A percentile compares a stretch with the other conserved stretches of the same genome.
phyloP scores from a whole-genome alignment of 2,113 vertebrate genomes.

The Xiphophorus hellerii region DNA sequence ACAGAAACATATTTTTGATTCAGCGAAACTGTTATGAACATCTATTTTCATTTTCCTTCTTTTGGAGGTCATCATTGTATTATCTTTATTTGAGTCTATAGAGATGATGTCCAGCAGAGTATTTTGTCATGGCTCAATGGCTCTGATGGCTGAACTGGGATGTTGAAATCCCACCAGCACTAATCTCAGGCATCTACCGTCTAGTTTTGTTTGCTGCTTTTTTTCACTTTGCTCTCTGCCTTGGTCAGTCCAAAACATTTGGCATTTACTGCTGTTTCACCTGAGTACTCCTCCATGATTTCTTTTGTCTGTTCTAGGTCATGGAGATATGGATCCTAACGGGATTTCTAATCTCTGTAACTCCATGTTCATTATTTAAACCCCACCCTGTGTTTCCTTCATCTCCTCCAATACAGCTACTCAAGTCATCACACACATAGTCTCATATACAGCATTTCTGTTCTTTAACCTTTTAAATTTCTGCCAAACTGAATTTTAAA shows the following conservation, averaged over 20 bases:
- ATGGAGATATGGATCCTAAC: slow-evolving; percentile 57
- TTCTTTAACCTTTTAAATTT: slow-evolving; percentile 35
- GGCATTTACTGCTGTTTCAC: slow-evolving; percentile 22
- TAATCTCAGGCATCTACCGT: slow-evolving; percentile 1
- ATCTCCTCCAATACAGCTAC: slow-evolving; percentile 17
- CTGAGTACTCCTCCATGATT: slow-evolving; percentile 42
- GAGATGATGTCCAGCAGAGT: not conserved
- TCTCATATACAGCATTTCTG: slow-evolving; percentile 3
- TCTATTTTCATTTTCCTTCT: too few species aligned
- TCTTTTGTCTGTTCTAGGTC: slow-evolving; percentile 36
- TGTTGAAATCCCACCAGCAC: slow-evolving; percentile 8
- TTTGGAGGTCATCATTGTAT: not conserved
- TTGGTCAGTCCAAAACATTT: slow-evolving; percentile 20
- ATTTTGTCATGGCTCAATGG: slow-evolving; percentile 3
- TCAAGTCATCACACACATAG: slow-evolving; percentile 3
- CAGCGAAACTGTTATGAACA: too few species aligned
- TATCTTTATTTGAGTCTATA: not conserved
- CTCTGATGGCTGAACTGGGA: slow-evolving; percentile 18
- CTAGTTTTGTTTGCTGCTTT: slow-evolving; percentile 2
- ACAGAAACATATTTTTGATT: not conserved
- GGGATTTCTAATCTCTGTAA: slow-evolving; percentile 50
- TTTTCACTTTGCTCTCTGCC: slow-evolving; percentile 12
- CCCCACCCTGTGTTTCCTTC: slow-evolving; percentile 43
- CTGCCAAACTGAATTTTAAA: slow-evolving; percentile 11
- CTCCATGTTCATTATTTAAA: slow-evolving; percentile 38